Evolutionary conservation across 2,113 vertebrate genomes (phyloP).

Genomic region (Rostratula benghalensis): DNA sequence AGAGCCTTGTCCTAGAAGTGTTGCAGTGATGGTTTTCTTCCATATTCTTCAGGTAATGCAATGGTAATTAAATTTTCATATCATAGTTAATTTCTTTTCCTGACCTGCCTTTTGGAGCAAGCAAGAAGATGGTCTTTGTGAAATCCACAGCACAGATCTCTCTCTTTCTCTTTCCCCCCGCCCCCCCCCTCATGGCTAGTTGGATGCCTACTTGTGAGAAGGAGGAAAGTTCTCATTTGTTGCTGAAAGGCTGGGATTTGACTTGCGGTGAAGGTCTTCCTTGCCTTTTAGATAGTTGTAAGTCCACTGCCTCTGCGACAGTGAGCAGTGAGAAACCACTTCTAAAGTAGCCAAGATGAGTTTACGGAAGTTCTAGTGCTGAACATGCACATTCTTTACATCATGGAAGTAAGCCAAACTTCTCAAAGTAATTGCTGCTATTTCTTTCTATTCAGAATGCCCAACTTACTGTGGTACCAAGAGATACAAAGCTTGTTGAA

Average conservation of each 20-base stretch:
- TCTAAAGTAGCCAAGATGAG: conserved; percentile 4
- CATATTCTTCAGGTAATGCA: not conserved
- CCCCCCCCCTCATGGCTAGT: not conserved
- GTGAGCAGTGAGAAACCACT: not conserved
- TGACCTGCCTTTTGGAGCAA: not conserved
- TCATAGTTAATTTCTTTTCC: not conserved
- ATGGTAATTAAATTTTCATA: not conserved
- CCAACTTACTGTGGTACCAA: not conserved
- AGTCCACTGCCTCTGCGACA: not conserved
- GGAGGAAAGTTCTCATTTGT: not conserved
- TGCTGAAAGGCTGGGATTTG: not conserved
- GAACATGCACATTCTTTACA: conserved; percentile 30
- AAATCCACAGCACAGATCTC: not conserved
- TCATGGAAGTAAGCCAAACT: conserved; percentile 1
- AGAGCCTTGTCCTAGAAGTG: not conserved
- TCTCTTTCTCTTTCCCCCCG: too few relatives aligned
- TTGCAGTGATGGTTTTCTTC: not conserved
- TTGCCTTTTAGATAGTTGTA: not conserved
- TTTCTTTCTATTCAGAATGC: conserved; percentile 22
- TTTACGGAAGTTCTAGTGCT: not conserved
- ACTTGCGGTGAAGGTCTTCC: not conserved
- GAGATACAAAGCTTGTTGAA: not conserved
- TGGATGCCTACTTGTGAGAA: not conserved
- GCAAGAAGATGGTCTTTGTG: not conserved
- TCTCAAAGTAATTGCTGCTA: conserved; percentile 42